Evolutionary conservation across 1,140 invertebrate species (phyloP).

Genomic region (Diprion similis): DNA sequence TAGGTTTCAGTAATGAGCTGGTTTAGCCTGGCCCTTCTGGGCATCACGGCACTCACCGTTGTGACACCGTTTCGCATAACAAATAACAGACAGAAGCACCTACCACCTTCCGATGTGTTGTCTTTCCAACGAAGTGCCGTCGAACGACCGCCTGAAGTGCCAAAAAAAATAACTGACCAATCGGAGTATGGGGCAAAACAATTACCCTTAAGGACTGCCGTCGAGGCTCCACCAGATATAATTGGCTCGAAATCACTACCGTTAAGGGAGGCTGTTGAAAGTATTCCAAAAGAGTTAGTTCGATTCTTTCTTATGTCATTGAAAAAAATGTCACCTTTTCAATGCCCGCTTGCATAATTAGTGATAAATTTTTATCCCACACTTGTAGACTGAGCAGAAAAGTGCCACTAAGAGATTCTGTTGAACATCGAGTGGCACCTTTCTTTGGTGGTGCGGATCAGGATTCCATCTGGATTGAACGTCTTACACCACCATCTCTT

Average conservation of each 20-base stretch:
- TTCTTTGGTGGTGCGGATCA: slow-evolving; percentile 45
- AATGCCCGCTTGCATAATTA: background rate
- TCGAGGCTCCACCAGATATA: slow-evolving; percentile 61
- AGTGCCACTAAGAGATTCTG: slow-evolving; percentile 69
- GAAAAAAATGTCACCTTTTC: slow-evolving; percentile 9
- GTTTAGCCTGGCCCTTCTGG: slow-evolving; percentile 28
- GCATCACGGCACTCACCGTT: slow-evolving; percentile 35
- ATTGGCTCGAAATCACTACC: slow-evolving; percentile 51
- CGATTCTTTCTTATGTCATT: background rate
- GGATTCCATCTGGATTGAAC: slow-evolving; percentile 57
- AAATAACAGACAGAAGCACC: slow-evolving; percentile 23
- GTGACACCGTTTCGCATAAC: slow-evolving; percentile 41
- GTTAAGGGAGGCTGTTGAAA: slow-evolving; percentile 67
- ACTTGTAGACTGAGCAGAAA: slow-evolving; percentile 28
- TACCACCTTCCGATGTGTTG: slow-evolving; percentile 37
- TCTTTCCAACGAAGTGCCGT: slow-evolving; percentile 64
- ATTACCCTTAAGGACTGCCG: slow-evolving; percentile 63
- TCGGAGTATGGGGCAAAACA: slow-evolving; percentile 48
- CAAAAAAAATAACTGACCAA: slow-evolving; percentile 30
- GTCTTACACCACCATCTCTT: slow-evolving; percentile 50
- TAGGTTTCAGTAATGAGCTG: background rate
- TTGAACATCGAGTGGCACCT: slow-evolving; percentile 69
- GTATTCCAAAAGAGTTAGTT: slow-evolving; percentile 53
- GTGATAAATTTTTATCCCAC: slow-evolving; percentile 25
- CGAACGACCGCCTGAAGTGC: slow-evolving; percentile 58